phyloP scores from a whole-genome alignment of 2,888 invertebrate species.

The Deroplatys truncata region DNA sequence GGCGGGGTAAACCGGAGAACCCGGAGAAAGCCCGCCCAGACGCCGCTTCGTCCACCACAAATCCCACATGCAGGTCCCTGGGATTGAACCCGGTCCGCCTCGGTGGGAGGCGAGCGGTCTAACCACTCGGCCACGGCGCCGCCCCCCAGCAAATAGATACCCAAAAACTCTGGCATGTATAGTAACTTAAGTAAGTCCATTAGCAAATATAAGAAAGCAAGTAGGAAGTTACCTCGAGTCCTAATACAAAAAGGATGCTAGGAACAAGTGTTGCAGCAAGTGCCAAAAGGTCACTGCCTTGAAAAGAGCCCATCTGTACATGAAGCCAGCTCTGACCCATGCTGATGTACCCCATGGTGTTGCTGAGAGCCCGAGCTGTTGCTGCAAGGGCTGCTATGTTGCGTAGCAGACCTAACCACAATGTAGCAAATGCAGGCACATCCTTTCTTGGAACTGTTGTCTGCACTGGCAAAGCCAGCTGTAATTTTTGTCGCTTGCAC shows the following conservation, averaged over 20 bases:
- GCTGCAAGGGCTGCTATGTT: constrained; percentile 58
- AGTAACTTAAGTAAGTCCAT: too few relatives aligned
- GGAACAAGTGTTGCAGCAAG: constrained; percentile 58
- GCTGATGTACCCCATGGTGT: constrained; percentile 59
- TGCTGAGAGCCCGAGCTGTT: constrained; percentile 58
- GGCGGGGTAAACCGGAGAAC: too few relatives aligned
- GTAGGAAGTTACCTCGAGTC: constrained; percentile 51
- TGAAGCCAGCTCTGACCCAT: constrained; percentile 57
- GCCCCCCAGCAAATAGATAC: too few relatives aligned
- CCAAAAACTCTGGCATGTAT: too few relatives aligned
- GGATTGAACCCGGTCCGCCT: too few relatives aligned
- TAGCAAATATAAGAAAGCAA: neutral
- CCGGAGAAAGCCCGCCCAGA: too few relatives aligned
- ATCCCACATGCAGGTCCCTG: too few relatives aligned
- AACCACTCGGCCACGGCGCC: too few relatives aligned
- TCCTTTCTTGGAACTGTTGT: constrained; percentile 38
- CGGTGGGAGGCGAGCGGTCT: too few relatives aligned
- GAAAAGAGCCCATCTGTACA: constrained; percentile 46
- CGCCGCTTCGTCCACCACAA: too few relatives aligned
- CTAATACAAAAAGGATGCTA: constrained; percentile 60
- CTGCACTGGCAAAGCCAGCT: neutral
- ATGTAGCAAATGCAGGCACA: constrained; percentile 54
- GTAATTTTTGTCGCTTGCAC: neutral
- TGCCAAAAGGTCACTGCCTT: constrained; percentile 56
- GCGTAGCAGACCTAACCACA: constrained; percentile 58